Conservation (phyloP, 1,140 invertebrate genomes). For the Idris sp. region DNA sequence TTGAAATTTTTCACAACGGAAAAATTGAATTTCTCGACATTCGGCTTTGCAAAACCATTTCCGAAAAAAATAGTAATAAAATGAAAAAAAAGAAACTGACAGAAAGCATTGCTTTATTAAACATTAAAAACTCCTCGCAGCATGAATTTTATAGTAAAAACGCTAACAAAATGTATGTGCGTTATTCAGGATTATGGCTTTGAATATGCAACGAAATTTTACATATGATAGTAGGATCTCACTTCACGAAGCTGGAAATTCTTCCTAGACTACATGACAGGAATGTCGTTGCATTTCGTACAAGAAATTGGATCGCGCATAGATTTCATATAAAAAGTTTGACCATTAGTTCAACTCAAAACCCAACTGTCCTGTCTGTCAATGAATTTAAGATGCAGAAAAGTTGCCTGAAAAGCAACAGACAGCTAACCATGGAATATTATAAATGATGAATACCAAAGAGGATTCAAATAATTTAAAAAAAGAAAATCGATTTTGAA, state of each 20-base stretch:
- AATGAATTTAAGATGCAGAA: constrained; percentile 44
- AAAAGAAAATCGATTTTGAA: constrained; percentile 2
- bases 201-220: constrained; percentile 57
- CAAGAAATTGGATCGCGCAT: constrained; percentile 41
- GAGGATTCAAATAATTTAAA: constrained; percentile 40
- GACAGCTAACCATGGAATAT: constrained; percentile 39
- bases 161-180: constrained; percentile 52
- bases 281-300: constrained; percentile 21
- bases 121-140: constrained; percentile 16
- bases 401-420: not conserved
- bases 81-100: constrained; percentile 8
- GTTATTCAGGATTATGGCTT: constrained; percentile 44
- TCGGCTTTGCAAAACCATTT: too few species aligned
- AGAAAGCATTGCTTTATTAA: constrained; percentile 29
- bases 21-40: constrained; percentile 16
- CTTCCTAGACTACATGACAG: constrained; percentile 11
- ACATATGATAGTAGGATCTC: constrained; percentile 31
- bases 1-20: not conserved
- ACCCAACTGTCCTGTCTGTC: constrained; percentile 54
- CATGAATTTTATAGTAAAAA: constrained; percentile 44
- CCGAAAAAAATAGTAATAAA: not conserved
- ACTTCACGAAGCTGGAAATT: constrained; percentile 21
- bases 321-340: constrained; percentile 38
- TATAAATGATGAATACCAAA: constrained; percentile 37
- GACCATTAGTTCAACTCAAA: constrained; percentile 61